Conservation (phyloP, 2,113 vertebrate species). For the Cervus canadensis region DNA sequence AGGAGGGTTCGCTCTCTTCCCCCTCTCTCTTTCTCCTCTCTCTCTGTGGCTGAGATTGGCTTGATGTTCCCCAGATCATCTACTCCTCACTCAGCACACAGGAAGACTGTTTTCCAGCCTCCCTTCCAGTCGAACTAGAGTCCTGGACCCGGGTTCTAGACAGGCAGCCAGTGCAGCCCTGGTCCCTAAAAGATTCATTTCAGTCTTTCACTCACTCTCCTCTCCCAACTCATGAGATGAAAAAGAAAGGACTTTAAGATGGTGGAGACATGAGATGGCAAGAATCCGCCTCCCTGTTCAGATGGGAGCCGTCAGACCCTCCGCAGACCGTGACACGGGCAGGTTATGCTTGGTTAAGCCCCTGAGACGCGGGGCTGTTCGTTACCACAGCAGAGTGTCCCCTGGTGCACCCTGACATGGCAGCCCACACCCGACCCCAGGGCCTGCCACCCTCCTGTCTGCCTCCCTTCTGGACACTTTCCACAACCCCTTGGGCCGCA, state of each 20-base stretch:
- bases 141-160: background rate
- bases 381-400: background rate
- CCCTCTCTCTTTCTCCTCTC: background rate
- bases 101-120: background rate
- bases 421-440: background rate
- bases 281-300: background rate
- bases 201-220: background rate
- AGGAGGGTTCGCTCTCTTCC: background rate
- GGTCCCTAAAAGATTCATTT: background rate
- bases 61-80: background rate
- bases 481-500: background rate
- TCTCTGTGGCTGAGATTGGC: background rate
- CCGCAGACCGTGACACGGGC: fast-evolving
- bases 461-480: background rate
- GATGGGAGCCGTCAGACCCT: background rate
- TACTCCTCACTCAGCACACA: background rate
- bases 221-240: background rate
- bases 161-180: background rate
- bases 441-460: background rate
- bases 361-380: background rate
- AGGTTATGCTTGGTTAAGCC: background rate
- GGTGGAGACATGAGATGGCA: background rate
- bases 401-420: background rate
- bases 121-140: background rate
- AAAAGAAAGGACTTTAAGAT: background rate